Conservation (phyloP, 2,797 vertebrate species). For the Phaenicophaeus curvirostris region DNA sequence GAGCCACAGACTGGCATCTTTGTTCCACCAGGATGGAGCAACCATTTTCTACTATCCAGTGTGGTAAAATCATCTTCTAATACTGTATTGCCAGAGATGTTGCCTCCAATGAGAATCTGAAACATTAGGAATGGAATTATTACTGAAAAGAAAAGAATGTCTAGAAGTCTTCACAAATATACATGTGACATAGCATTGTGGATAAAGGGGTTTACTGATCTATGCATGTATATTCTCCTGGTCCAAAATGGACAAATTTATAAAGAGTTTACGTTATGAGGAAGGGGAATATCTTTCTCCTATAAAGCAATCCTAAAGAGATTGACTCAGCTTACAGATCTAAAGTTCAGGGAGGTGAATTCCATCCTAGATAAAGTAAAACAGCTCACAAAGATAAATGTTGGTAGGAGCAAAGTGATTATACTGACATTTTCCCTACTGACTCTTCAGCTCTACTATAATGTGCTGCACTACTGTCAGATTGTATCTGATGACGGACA, state of each 20-base stretch:
- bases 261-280: neutral
- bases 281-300: neutral
- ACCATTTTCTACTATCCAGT: constrained; percentile 92
- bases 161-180: neutral
- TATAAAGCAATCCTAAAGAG: neutral
- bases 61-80: constrained; percentile 94
- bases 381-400: neutral
- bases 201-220: neutral
- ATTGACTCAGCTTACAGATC: neutral
- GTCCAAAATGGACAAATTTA: neutral
- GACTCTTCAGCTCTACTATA: neutral
- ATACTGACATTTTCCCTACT: neutral
- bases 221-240: neutral
- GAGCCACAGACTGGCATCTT: constrained; percentile 98
- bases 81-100: constrained; percentile 94
- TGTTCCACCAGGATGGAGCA: constrained; percentile 95
- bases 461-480: neutral
- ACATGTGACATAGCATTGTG: neutral
- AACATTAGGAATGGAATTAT: constrained; percentile 13
- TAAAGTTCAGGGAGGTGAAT: neutral
- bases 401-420: neutral
- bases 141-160: neutral
- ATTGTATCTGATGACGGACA: neutral
- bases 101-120: constrained; percentile 96
- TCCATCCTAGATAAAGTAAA: neutral